Conservation (phyloP, 2,797 vertebrate species). For the Lacerta bilineata region DNA sequence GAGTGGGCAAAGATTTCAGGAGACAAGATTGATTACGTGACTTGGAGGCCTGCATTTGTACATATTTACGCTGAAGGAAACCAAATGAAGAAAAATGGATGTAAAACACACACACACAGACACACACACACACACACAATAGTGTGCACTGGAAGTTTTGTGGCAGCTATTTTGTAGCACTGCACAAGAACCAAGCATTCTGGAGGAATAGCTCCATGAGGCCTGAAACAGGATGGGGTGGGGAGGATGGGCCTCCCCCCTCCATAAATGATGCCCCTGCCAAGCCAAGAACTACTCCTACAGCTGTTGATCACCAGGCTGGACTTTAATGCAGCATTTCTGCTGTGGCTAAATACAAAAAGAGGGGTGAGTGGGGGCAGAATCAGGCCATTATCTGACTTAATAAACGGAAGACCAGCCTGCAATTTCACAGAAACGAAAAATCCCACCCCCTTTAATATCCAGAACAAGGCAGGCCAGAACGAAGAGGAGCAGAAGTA, state of each 20-base stretch:
- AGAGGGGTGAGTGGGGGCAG: not conserved
- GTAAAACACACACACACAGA: no score
- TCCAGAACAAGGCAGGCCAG: slow-evolving; percentile 41
- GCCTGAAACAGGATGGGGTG: not conserved
- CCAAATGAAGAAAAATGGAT: not conserved
- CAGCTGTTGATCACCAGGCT: slow-evolving; percentile 32
- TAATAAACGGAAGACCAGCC: slow-evolving; percentile 25
- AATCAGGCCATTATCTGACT: not conserved
- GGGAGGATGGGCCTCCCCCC: not conserved
- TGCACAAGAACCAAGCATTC: not conserved
- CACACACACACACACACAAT: no score
- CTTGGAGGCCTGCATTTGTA: not conserved
- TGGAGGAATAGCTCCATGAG: not conserved
- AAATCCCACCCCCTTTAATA: slow-evolving; percentile 11
- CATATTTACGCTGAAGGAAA: not conserved
- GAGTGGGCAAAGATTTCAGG: no score
- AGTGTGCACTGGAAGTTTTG: not conserved
- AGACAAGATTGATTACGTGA: no score
- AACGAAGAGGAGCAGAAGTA: slow-evolving; percentile 60
- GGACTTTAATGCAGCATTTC: slow-evolving; percentile 37
- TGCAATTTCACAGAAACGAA: slow-evolving; percentile 43
- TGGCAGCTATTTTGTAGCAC: no score
- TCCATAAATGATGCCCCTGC: not conserved
- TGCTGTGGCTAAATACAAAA: not conserved
- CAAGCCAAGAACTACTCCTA: not conserved